phyloP scores from a whole-genome alignment of 2,113 vertebrate genomes.

The Neolamprologus sp. region DNA sequence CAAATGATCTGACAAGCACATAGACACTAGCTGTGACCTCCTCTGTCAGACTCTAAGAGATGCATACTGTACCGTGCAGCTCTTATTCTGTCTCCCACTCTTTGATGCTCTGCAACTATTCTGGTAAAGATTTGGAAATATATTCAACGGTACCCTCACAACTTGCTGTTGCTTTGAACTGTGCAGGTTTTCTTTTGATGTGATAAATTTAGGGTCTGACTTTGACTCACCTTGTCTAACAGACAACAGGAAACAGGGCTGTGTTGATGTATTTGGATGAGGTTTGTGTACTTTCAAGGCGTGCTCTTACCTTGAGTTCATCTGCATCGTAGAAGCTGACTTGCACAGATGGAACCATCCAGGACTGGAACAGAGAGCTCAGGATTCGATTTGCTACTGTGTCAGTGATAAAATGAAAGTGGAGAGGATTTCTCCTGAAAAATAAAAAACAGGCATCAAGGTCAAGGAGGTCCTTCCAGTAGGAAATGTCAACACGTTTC shows the following conservation, averaged over 20 bases:
- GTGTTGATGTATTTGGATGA: neutral
- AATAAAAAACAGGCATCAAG: neutral
- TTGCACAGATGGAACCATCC: conserved; percentile 89
- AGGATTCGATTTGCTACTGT: conserved; percentile 83
- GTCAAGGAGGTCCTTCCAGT: neutral
- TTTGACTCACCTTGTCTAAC: neutral
- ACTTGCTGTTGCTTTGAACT: neutral
- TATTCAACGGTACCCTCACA: neutral
- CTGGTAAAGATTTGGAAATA: neutral
- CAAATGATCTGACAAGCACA: neutral
- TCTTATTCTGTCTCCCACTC: neutral
- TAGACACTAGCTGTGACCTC: neutral
- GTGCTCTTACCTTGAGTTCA: conserved; percentile 81
- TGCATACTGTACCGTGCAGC: neutral
- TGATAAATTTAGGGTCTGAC: neutral
- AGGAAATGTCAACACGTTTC: neutral
- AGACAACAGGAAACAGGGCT: neutral
- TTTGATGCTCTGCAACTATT: neutral
- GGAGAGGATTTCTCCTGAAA: conserved; percentile 87
- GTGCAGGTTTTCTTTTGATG: neutral
- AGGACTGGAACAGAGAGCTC: conserved; percentile 83
- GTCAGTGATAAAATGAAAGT: conserved; percentile 94
- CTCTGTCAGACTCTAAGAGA: neutral
- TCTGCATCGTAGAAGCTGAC: conserved; percentile 93
- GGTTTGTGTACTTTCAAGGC: neutral